These are phyloP conservation scores for Lamellibrachia columna DNA, from an alignment of 2,888 invertebrate species.

Conservation along the genomic window DNA sequence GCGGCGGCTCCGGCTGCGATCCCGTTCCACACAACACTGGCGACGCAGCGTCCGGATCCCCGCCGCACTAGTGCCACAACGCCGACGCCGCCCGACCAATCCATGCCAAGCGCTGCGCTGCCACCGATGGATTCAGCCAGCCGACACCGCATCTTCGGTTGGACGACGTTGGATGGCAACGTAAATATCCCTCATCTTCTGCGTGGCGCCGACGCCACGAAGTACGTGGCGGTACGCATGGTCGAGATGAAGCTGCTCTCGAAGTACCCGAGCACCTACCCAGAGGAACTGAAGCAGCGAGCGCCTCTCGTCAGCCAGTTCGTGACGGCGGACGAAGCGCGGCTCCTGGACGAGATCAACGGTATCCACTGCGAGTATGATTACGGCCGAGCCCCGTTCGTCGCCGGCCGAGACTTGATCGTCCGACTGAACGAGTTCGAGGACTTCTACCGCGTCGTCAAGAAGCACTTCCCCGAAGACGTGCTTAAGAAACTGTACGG, in stretches of 20 bases:
- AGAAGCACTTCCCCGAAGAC: conserved; percentile 57
- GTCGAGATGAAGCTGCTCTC: conserved; percentile 83
- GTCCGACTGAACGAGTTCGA: conserved; percentile 87
- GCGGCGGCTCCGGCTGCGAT: background rate
- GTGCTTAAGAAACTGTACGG: conserved; percentile 76
- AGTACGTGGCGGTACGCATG: conserved; percentile 93
- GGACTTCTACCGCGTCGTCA: conserved; percentile 85
- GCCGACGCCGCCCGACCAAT: background rate
- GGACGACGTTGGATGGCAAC: conserved; percentile 82
- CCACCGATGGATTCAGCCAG: conserved; percentile 62
- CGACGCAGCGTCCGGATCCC: background rate
- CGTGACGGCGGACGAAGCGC: conserved; percentile 89
- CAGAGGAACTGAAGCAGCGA: conserved; percentile 88
- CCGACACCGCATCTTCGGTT: conserved; percentile 78
- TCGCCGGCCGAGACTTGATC: conserved; percentile 83
- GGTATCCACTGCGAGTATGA: conserved; percentile 89
- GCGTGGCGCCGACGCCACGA: conserved; percentile 75
- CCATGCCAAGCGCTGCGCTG: background rate
- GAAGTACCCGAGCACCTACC: conserved; percentile 62
- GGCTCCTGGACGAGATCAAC: conserved; percentile 91
- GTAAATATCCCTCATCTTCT: conserved; percentile 82
- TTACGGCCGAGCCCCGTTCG: conserved; percentile 88
- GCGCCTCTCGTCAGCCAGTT: conserved; percentile 92
- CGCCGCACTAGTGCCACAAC: background rate
- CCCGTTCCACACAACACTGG: background rate